Evolutionary conservation across 2,888 invertebrate genomes (phyloP), one percentile per base, ranked within the genome.

Genomic region (Eupithecia subfuscata): DNA sequence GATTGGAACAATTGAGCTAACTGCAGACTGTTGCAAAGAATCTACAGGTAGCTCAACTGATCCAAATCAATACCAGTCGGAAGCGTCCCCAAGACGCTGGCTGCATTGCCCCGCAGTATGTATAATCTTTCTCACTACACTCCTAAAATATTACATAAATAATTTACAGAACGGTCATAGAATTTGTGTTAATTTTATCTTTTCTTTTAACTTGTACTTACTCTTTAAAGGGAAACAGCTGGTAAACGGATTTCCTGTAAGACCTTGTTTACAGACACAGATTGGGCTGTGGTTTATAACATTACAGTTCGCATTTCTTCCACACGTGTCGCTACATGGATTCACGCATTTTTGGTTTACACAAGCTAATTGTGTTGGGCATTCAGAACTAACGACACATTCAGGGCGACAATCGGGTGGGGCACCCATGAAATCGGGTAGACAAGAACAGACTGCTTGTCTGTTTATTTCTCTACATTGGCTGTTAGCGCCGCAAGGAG

Each of bases 241-340:
- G n/a, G 96, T 95, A 85, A 97, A 97, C 37, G 97, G 97, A 95
- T 97, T 97, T 77, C 98, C 98, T 5, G 96, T 96, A 82, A 96
- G 96, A 60, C 96, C 95, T 76, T 95, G 92, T 79, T 96, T 96
- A 84, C 98, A 98, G 75, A 96, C 96, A 86, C 98, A 98, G 83
- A 97, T 97, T 2, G 97, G 97, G 86, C 96, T 96, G 82, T 97
- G 96, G 82, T 96, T 96, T 37, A 96, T 95, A 6, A 96, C 96
- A 77, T 95, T 95, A 82, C 97, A 97, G 74, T 95, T 94, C 5
- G 96, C 95, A 83, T 95, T 95, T 74, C 94, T 90, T 25, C 96
- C 97, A 82, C 96, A 96, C 30, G 95, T 91, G 37, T 95, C 95
- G 34, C 95, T 92, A 82, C 96, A 96, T 7, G 96, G 97, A 88